Evolutionary conservation across 2,113 vertebrate species (phyloP).

Genomic region (Charina bottae): DNA sequence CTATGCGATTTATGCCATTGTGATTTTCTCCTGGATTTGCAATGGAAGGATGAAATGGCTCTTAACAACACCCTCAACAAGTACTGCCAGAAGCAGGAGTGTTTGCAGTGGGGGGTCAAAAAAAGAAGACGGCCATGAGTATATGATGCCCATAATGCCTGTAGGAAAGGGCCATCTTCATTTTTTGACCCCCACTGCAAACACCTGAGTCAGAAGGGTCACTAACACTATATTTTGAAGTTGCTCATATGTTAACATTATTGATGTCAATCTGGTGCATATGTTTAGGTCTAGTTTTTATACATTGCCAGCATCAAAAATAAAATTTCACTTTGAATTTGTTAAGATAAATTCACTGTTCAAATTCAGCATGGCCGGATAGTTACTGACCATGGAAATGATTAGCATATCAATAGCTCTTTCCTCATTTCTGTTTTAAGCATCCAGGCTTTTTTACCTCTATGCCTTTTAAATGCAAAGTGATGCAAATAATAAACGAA

Average conservation of each 20-base stretch:
- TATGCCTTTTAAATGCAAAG: neutral
- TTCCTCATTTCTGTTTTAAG: conserved; percentile 14
- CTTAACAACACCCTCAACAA: too few relatives aligned
- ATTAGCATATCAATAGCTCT: neutral
- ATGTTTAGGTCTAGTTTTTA: neutral
- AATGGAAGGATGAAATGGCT: too few relatives aligned
- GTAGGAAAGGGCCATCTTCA: neutral
- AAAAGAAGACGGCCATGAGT: too few relatives aligned
- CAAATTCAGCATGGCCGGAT: neutral
- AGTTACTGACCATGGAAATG: neutral
- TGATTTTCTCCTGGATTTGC: too few relatives aligned
- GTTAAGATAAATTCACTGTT: neutral
- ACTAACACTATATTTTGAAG: neutral
- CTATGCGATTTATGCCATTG: too few relatives aligned
- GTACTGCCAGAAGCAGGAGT: too few relatives aligned
- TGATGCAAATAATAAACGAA: neutral
- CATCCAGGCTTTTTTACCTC: neutral
- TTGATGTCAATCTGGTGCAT: neutral
- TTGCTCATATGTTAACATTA: neutral
- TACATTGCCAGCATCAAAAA: neutral
- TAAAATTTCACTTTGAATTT: neutral
- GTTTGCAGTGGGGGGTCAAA: too few relatives aligned
- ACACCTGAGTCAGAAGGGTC: neutral
- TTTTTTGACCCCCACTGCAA: neutral
- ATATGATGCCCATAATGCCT: too few relatives aligned